A percentile compares a stretch with the other conserved stretches of the same genome.
These are phyloP conservation scores for Lepidocolaptes lacrymiger DNA, from an alignment of 2,797 vertebrate species.

Conservation along the genomic window DNA sequence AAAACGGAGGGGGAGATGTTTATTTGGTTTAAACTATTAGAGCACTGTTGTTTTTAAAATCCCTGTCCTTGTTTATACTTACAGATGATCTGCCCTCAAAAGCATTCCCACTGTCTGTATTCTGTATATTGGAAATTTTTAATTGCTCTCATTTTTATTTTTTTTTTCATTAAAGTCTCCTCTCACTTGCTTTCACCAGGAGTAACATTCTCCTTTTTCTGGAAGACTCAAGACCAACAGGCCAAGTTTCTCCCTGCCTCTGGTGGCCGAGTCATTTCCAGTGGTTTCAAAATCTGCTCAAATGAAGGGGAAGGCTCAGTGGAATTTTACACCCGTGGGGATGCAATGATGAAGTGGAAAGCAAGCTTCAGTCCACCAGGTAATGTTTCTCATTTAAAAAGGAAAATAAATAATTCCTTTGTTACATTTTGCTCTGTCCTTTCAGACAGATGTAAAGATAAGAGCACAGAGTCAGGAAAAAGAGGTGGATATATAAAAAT, in stretches of 20 bases:
- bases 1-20: not conserved
- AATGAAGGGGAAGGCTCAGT: slow-evolving; percentile 84
- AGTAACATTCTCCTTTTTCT: slow-evolving; percentile 97
- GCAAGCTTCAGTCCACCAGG: slow-evolving; percentile 89
- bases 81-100: not conserved
- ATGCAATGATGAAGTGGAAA: slow-evolving; percentile 87
- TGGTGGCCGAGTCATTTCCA: slow-evolving; percentile 91
- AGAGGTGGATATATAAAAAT: not conserved
- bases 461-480: not conserved
- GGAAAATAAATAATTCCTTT: fast-evolving
- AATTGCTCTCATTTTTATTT: fast-evolving
- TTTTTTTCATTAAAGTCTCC: not conserved
- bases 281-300: slow-evolving; percentile 89
- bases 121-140: not conserved
- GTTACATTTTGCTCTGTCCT: not conserved
- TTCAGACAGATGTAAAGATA: not conserved
- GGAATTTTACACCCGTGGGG: slow-evolving; percentile 88
- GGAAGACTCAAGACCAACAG: slow-evolving; percentile 85
- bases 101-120: not conserved
- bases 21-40: not conserved
- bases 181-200: slow-evolving; percentile 75
- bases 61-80: not conserved
- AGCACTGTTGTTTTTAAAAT: not conserved
- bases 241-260: slow-evolving; percentile 74
- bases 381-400: slow-evolving; percentile 13